Evolutionary conservation across 1,140 invertebrate species (phyloP).

Genomic region (Heliconius himera): DNA sequence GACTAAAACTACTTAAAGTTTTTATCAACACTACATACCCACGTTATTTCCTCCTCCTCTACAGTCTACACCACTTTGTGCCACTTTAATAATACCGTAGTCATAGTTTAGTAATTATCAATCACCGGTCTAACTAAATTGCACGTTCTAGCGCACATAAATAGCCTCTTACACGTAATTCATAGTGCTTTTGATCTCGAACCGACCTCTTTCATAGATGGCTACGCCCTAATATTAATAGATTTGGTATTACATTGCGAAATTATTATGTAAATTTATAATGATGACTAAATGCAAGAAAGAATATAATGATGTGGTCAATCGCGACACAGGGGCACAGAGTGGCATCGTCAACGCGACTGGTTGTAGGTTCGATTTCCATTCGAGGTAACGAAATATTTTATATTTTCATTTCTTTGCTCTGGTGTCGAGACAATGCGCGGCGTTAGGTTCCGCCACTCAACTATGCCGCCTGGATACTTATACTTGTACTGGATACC

Average conservation of each 20-base stretch:
- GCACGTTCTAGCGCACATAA: constrained; percentile 24
- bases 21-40: neutral
- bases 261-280: neutral
- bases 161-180: constrained; percentile 25
- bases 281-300: neutral
- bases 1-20: neutral
- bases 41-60: constrained; percentile 1
- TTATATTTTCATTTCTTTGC: too few species aligned
- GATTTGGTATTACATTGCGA: neutral
- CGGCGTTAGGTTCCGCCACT: too few species aligned
- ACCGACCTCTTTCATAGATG: constrained; percentile 31
- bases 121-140: constrained; percentile 28
- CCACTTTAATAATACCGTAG: constrained; percentile 13
- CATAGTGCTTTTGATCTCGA: constrained; percentile 30
- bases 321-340: too few species aligned
- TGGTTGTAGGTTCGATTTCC: too few species aligned
- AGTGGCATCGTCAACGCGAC: too few species aligned
- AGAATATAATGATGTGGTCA: neutral
- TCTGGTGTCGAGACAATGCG: too few species aligned
- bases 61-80: neutral
- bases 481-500: too few species aligned
- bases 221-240: constrained; percentile 24
- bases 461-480: too few species aligned
- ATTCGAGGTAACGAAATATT: too few species aligned
- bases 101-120: constrained; percentile 18